Percentiles rank a stretch among this genome's conserved stretches.
These are phyloP conservation scores for Pinctada fucata DNA, from an alignment of 2,888 invertebrate species.

Conservation along the genomic window DNA sequence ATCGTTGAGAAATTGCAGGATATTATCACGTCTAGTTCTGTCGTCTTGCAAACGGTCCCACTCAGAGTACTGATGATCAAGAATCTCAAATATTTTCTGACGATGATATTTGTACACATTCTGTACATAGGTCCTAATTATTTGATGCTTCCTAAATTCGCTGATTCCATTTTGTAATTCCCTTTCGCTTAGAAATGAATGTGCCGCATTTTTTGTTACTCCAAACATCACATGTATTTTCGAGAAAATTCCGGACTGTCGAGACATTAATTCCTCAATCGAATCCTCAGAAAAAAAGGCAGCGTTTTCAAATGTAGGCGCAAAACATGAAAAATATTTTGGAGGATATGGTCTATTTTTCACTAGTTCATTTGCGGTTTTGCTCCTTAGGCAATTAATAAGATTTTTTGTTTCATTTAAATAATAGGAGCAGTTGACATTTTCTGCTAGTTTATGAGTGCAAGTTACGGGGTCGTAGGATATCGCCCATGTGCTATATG, in stretches of 20 bases:
- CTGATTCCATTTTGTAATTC: slow-evolving; percentile 94
- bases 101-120: slow-evolving; percentile 96
- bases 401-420: slow-evolving; percentile 50
- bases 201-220: slow-evolving; percentile 81
- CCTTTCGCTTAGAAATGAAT: slow-evolving; percentile 90
- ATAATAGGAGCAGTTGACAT: slow-evolving; percentile 69
- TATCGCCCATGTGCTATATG: slow-evolving; percentile 72
- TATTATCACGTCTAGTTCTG: slow-evolving; percentile 89
- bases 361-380: slow-evolving; percentile 84
- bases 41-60: slow-evolving; percentile 85
- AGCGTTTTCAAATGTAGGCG: slow-evolving; percentile 66
- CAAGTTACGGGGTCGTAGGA: slow-evolving; percentile 68
- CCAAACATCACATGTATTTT: slow-evolving; percentile 70
- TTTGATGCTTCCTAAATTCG: slow-evolving; percentile 91
- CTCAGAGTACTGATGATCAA: slow-evolving; percentile 96
- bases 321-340: slow-evolving; percentile 73
- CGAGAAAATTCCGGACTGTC: slow-evolving; percentile 56
- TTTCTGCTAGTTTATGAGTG: slow-evolving; percentile 65
- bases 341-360: slow-evolving; percentile 64
- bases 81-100: slow-evolving; percentile 94
- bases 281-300: slow-evolving; percentile 57
- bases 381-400: slow-evolving; percentile 65
- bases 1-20: slow-evolving; percentile 90
- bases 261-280: slow-evolving; percentile 55
- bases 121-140: slow-evolving; percentile 89